Percentiles rank a stretch among this genome's conserved stretches.
These are phyloP conservation scores for Poecilia latipinna DNA, from an alignment of 2,113 vertebrate genomes.

Conservation along the genomic window DNA sequence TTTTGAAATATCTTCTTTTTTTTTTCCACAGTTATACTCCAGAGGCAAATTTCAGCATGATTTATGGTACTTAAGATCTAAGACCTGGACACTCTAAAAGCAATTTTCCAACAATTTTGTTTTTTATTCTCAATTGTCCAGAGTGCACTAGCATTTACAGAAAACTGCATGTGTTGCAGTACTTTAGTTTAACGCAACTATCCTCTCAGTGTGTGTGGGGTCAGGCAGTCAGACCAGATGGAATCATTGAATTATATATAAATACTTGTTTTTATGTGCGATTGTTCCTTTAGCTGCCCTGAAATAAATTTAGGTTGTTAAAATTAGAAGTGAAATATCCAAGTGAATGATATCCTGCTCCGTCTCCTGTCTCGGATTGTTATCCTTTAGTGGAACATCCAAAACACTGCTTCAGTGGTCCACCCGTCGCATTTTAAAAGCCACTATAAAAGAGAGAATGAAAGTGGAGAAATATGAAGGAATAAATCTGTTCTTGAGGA, in stretches of 20 bases:
- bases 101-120: not conserved
- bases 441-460: conserved; percentile 19
- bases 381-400: not conserved
- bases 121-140: not conserved
- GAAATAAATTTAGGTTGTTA: not conserved
- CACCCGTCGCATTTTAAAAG: conserved; percentile 11
- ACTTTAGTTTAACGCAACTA: not conserved
- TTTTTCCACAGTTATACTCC: not conserved
- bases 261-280: not conserved
- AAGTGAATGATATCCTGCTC: not conserved
- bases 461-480: conserved; percentile 35
- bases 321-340: not conserved
- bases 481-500: conserved; percentile 27
- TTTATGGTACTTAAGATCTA: not conserved
- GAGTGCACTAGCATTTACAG: not conserved
- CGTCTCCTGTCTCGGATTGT: not conserved
- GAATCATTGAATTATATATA: not conserved
- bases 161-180: too few relatives aligned
- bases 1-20: not conserved
- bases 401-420: not conserved
- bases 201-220: not conserved
- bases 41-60: not conserved
- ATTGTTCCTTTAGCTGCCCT: not conserved
- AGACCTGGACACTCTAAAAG: not conserved
- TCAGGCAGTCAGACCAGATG: not conserved